Conservation (phyloP, 1,140 invertebrate species). For the Heliothis virescens region DNA sequence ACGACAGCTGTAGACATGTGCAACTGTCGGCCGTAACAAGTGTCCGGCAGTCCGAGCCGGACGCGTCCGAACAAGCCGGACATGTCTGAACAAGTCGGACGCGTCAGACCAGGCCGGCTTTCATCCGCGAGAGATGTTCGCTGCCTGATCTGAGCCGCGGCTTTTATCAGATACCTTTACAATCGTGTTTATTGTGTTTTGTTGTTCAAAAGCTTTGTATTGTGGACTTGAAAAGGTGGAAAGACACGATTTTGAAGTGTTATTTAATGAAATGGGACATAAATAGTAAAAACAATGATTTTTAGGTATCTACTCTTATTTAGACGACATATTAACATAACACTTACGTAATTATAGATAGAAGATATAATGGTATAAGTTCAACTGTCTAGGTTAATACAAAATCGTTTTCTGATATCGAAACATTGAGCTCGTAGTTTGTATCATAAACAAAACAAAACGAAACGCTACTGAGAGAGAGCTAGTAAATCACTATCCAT, state of each 20-base stretch:
- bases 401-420: neutral
- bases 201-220: neutral
- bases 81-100: slow-evolving; percentile 12
- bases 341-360: too few species aligned
- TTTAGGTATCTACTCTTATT: too few species aligned
- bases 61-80: slow-evolving; percentile 6
- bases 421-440: neutral
- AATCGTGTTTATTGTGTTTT: neutral
- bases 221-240: neutral
- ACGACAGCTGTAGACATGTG: neutral
- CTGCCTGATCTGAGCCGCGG: neutral
- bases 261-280: too few species aligned
- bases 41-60: neutral
- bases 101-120: slow-evolving; percentile 10
- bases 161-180: neutral
- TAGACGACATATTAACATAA: too few species aligned
- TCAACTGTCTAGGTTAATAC: neutral
- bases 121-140: neutral
- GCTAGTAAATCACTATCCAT: slow-evolving; percentile 27
- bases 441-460: neutral
- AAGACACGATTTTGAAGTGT: neutral
- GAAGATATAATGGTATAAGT: too few species aligned
- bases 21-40: slow-evolving; percentile 11
- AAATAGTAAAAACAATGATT: too few species aligned
- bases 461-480: neutral